A percentile compares a stretch with the other conserved stretches of the same genome.
Evolutionary conservation across 2,113 vertebrate species (phyloP).

Genomic region (Rhinogobius similis): DNA sequence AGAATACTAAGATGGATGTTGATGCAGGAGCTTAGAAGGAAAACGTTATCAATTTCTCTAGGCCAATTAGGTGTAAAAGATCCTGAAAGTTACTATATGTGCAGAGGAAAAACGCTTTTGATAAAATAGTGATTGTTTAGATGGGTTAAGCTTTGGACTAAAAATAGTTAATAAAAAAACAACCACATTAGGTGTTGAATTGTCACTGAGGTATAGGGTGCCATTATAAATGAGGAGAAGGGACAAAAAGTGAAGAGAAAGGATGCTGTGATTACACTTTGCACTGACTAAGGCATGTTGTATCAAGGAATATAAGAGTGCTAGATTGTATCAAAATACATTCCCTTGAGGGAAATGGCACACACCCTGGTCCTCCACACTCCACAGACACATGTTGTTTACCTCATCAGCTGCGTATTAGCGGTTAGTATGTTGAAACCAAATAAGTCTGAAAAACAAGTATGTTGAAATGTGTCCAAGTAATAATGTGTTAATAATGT

Average conservation of each 20-base stretch:
- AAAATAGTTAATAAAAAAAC: background rate
- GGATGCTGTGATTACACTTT: constrained; percentile 35
- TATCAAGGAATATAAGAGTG: background rate
- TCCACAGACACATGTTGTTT: constrained; percentile 16
- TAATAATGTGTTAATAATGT: background rate
- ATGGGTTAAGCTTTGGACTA: background rate
- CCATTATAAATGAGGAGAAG: background rate
- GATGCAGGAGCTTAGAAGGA: background rate
- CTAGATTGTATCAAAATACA: constrained; percentile 8
- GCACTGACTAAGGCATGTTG: constrained; percentile 4
- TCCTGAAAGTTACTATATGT: background rate
- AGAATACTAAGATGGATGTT: background rate
- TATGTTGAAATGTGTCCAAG: background rate
- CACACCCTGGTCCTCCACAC: constrained; percentile 13
- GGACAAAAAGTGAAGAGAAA: constrained; percentile 15
- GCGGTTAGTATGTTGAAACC: constrained; percentile 11
- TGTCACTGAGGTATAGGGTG: background rate
- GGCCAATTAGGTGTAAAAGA: background rate
- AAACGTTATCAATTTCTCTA: background rate
- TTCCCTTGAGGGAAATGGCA: background rate
- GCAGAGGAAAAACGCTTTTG: too few species aligned
- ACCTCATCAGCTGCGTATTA: constrained; percentile 28
- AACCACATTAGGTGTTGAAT: background rate
- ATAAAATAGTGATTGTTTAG: background rate
- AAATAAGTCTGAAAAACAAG: background rate